Base-by-base conservation (phyloP, 2,797 vertebrate species). In the Distichodus sexfasciatus region DNA sequence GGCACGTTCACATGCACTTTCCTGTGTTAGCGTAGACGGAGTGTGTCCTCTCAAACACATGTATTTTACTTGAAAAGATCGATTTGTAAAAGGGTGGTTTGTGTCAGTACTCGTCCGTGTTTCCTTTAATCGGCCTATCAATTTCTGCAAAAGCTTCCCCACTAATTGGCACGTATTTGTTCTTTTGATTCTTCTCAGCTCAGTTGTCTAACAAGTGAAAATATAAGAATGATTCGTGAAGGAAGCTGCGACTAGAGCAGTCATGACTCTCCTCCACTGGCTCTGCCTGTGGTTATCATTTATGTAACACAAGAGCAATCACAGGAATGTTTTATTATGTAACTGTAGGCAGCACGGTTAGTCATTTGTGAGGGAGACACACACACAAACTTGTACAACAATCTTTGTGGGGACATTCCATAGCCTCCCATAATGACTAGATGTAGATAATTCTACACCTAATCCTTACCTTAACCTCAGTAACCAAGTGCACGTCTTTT, bases 301-400 rank as follows among this genome's bases (percentile, higher is more conserved):
- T 77, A 51, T 60, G 41, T 33, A 78, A 74, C 44, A 17, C 2
- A 31, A 54, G 58, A 17, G 64, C 14, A 63, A 53, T 31, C 31
- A 62, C 60, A 70, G 14, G 44, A 76, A 51, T 61, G 64, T 46
- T 46, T 64, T 72, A 71, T 74, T 75, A 64, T 41, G 54, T 75
- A 66, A 63, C 74, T 64, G 31, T 64, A 60, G 36, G 69, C 75
- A 55, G 38, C 21, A 43, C 38, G 47, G 69, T 47, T 40, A 43
- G 55, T 66, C n/a, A 51, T 41, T 51, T 46, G 23, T 47, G 57
- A 26, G 3, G 15, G 14, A 48, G n/a, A n/a, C n/a, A n/a, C n/a
- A n/a, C n/a, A n/a, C n/a, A n/a, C n/a, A n/a, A n/a, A n/a, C n/a
- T n/a, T n/a, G n/a, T n/a, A n/a, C n/a, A n/a, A n/a, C n/a, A n/a